A percentile compares a stretch with the other conserved stretches of the same genome.
phyloP scores from a whole-genome alignment of 2,888 invertebrate genomes.

The Heliconius aoede region DNA sequence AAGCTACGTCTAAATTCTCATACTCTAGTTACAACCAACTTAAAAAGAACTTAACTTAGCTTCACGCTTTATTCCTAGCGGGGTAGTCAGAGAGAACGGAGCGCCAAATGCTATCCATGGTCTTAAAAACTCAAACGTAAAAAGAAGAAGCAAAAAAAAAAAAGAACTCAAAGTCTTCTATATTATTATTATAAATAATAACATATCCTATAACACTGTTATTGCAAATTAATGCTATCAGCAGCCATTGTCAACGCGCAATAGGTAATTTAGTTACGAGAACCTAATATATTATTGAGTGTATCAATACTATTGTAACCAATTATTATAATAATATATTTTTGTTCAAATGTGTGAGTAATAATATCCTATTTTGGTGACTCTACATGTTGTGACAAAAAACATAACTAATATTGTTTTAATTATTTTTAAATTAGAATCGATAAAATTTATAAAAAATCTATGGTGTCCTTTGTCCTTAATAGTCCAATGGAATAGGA shows the following conservation, averaged over 20 bases:
- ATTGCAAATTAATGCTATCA: background rate
- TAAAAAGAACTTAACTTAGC: too few relatives aligned
- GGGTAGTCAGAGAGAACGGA: too few relatives aligned
- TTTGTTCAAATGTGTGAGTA: background rate
- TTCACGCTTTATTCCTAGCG: too few relatives aligned
- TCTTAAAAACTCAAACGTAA: too few relatives aligned
- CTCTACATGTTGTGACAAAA: too few relatives aligned
- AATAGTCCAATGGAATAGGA: background rate
- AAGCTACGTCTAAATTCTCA: background rate
- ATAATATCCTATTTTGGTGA: too few relatives aligned
- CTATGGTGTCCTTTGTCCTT: background rate
- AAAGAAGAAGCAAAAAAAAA: too few relatives aligned
- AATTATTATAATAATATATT: background rate
- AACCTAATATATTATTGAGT: background rate
- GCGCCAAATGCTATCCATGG: too few relatives aligned
- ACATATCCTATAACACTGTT: background rate
- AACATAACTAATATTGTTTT: too few relatives aligned
- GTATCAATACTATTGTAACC: background rate
- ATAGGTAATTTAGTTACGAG: background rate
- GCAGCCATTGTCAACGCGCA: too few relatives aligned
- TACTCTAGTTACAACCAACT: background rate
- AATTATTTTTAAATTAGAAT: too few relatives aligned
- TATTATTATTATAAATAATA: slow-evolving; percentile 2
- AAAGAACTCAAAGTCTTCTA: background rate
- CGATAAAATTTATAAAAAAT: too few relatives aligned